phyloP scores from a whole-genome alignment of 1,140 invertebrate species.

The Oedothorax gibbosus region DNA sequence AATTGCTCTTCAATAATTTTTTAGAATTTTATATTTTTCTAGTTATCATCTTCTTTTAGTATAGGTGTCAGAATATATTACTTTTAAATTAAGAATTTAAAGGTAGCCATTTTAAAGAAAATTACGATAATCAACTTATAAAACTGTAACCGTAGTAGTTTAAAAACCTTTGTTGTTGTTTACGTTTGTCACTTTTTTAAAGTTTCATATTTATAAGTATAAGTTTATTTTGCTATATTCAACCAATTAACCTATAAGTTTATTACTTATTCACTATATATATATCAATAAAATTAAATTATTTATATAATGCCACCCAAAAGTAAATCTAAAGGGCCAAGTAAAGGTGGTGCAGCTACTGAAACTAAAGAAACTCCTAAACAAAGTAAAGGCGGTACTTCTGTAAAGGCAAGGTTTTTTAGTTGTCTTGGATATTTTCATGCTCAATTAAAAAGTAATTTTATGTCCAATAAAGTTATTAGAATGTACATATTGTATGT shows the following conservation, averaged over 20 bases:
- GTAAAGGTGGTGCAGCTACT: slow-evolving; percentile 28
- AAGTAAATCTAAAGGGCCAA: slow-evolving; percentile 60
- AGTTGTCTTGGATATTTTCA: background rate
- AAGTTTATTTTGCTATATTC: too few species aligned
- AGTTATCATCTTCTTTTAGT: too few species aligned
- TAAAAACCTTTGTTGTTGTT: slow-evolving; percentile 4
- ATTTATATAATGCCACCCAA: slow-evolving; percentile 62
- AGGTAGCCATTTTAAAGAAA: background rate
- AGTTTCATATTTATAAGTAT: too few species aligned
- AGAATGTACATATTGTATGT: too few species aligned
- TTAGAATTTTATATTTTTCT: background rate
- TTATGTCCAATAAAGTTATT: too few species aligned
- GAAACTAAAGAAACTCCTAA: slow-evolving; percentile 64
- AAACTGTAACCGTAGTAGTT: background rate
- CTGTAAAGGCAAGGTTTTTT: slow-evolving; percentile 67
- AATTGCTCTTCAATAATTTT: background rate
- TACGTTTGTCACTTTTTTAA: background rate
- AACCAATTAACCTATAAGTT: too few species aligned
- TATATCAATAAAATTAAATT: too few species aligned
- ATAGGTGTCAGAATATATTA: background rate
- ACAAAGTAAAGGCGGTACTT: slow-evolving; percentile 68
- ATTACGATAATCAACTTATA: background rate
- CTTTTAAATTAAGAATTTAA: background rate
- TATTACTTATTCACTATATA: background rate
- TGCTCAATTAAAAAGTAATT: too few species aligned